A percentile compares a stretch with the other conserved stretches of the same genome.
Evolutionary conservation across 2,113 vertebrate genomes (phyloP).

Genomic region (Cyanocitta stelleri): DNA sequence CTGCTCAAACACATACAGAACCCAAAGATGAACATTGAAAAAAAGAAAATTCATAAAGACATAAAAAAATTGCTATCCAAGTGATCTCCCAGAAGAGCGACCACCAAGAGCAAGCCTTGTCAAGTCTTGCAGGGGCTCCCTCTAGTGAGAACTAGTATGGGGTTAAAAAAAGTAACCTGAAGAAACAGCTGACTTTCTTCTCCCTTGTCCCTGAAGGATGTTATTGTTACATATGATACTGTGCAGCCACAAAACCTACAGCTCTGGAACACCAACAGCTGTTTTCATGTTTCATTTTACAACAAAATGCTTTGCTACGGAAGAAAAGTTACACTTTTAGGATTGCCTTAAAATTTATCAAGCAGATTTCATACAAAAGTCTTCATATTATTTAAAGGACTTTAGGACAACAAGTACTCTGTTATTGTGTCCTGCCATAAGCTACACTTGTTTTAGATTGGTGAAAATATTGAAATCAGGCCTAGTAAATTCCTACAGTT

Average conservation of each 20-base stretch:
- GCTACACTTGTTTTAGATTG: not conserved
- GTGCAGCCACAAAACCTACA: not conserved
- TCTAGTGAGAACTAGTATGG: not conserved
- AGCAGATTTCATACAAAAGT: not conserved
- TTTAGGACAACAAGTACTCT: not conserved
- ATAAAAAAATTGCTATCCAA: slow-evolving; percentile 67
- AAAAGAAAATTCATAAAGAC: slow-evolving; percentile 75
- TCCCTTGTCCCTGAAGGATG: no score
- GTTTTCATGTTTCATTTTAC: not conserved
- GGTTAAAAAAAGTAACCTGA: not conserved
- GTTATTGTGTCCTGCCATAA: not conserved
- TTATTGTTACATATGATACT: not conserved
- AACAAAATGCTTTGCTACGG: not conserved
- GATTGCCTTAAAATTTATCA: not conserved
- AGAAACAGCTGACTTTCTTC: not conserved
- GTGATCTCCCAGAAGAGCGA: slow-evolving; percentile 4
- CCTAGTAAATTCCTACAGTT: not conserved
- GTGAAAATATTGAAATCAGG: not conserved
- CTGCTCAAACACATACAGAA: slow-evolving; percentile 80
- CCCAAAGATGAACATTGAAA: slow-evolving; percentile 77
- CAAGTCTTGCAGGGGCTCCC: not conserved
- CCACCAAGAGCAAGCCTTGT: not conserved
- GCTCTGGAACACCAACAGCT: not conserved
- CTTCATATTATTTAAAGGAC: not conserved
- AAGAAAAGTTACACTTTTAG: not conserved